Percentiles rank a stretch among this genome's conserved stretches.
These are phyloP conservation scores for Nomada fabriciana DNA, from an alignment of 2,888 invertebrate species.

Conservation along the genomic window DNA sequence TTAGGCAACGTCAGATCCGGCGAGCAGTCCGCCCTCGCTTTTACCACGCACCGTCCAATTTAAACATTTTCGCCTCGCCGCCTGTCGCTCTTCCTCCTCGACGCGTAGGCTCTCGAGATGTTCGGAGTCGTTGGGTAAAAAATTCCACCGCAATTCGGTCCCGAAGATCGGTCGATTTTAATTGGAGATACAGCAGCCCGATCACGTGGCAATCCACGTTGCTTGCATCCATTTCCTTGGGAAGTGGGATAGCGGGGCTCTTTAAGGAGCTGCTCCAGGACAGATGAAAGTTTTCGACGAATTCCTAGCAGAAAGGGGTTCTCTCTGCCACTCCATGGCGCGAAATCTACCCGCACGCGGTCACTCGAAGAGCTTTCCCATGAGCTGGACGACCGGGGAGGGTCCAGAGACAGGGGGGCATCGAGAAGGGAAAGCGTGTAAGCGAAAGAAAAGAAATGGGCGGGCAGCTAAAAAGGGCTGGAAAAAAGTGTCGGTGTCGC, in stretches of 20 bases:
- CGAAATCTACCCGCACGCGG: conserved; percentile 49
- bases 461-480: not conserved
- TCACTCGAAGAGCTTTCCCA: conserved; percentile 62
- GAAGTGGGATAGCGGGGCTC: no score
- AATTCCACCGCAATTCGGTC: not conserved
- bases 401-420: not conserved
- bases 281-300: conserved; percentile 43
- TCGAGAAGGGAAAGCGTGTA: not conserved
- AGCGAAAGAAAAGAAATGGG: not conserved
- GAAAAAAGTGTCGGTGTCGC: conserved; percentile 38
- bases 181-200: conserved; percentile 8
- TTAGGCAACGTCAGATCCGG: conserved; percentile 71
- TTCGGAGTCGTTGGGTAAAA: conserved; percentile 39
- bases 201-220: no score
- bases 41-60: conserved; percentile 28
- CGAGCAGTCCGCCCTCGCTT: conserved; percentile 58
- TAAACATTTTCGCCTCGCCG: conserved; percentile 15
- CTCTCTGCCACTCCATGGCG: conserved; percentile 13
- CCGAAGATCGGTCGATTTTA: conserved; percentile 1
- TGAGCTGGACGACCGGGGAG: conserved; percentile 3
- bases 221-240: no score
- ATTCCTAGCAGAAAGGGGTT: conserved; percentile 35
- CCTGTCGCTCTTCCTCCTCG: not conserved
- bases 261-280: not conserved
- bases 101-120: not conserved